A percentile compares a stretch with the other conserved stretches of the same genome.
Conservation (phyloP, 2,113 vertebrate species). For the Microcebus murinus region DNA sequence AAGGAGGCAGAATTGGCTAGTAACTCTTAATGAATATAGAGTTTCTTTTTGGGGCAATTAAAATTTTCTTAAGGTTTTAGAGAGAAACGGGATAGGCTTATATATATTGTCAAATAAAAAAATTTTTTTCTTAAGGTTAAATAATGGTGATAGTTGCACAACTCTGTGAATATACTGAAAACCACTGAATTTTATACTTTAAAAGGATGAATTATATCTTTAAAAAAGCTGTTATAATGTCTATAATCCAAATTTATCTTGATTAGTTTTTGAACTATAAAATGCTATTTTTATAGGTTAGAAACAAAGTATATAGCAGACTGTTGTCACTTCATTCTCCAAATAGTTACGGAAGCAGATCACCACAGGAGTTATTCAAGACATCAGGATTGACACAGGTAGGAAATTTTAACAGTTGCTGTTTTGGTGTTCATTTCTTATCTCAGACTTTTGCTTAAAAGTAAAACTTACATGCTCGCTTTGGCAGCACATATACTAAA, state of each 20-base stretch:
- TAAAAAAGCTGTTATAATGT: neutral
- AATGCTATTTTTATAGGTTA: slow-evolving; percentile 85
- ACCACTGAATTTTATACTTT: neutral
- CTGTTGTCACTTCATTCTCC: slow-evolving; percentile 93
- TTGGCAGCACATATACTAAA: too few relatives aligned
- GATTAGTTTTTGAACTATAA: slow-evolving; percentile 23
- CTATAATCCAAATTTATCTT: slow-evolving; percentile 20
- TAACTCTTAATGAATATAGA: neutral
- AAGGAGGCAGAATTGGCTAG: neutral
- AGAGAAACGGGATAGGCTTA: too few relatives aligned
- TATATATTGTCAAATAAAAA: too few relatives aligned
- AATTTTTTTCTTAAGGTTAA: neutral
- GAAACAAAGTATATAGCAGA: slow-evolving; percentile 96
- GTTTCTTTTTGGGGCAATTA: neutral
- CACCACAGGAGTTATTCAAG: slow-evolving; percentile 96
- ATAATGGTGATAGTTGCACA: neutral
- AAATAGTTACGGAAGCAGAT: slow-evolving; percentile 92
- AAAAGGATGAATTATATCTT: slow-evolving; percentile 14
- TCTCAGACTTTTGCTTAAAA: slow-evolving; percentile 27
- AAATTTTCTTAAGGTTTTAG: neutral
- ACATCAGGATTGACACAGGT: slow-evolving; percentile 97
- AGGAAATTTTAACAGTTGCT: slow-evolving; percentile 31
- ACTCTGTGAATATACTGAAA: neutral
- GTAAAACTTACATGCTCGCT: slow-evolving; percentile 8
- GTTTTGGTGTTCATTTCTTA: neutral